A percentile compares a stretch with the other conserved stretches of the same genome.
phyloP scores from a whole-genome alignment of 2,888 invertebrate genomes.

The Andrena bucephala region DNA sequence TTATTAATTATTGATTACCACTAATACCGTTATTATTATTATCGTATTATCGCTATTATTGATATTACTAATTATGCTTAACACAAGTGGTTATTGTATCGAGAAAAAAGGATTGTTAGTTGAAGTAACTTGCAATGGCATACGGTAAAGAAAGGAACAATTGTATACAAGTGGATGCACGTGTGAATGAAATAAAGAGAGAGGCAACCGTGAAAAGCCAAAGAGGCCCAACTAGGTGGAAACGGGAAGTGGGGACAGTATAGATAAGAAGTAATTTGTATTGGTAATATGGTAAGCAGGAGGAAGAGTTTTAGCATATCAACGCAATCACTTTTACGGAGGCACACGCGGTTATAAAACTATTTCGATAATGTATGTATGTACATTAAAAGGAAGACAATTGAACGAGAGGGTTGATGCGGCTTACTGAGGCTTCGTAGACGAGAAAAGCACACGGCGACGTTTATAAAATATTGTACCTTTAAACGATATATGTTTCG shows the following conservation, averaged over 20 bases:
- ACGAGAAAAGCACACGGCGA: not conserved
- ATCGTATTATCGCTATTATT: conserved; percentile 47
- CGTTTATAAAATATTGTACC: not conserved
- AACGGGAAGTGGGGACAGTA: conserved; percentile 39
- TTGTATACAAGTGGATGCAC: conserved; percentile 22
- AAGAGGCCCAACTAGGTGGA: conserved; percentile 16
- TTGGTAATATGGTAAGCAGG: conserved; percentile 71
- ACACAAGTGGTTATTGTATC: conserved; percentile 38
- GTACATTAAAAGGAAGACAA: conserved; percentile 49
- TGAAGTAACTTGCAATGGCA: not conserved
- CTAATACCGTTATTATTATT: conserved; percentile 39
- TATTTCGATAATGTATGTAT: conserved; percentile 66
- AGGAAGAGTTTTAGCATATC: conserved; percentile 83
- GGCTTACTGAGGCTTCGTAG: conserved; percentile 36
- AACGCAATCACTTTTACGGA: conserved; percentile 82
- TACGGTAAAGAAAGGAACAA: not conserved
- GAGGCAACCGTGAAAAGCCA: conserved; percentile 6
- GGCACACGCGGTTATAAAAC: conserved; percentile 72
- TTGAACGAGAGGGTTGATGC: conserved; percentile 35
- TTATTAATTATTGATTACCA: conserved; percentile 51
- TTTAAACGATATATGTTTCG: conserved; percentile 6
- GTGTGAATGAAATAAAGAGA: conserved; percentile 3
- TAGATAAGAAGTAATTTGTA: conserved; percentile 70
- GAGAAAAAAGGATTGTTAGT: conserved; percentile 6
- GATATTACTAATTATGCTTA: conserved; percentile 31